Base-by-base conservation (phyloP, 2,888 invertebrate genomes). In the Tinea pellionella region DNA sequence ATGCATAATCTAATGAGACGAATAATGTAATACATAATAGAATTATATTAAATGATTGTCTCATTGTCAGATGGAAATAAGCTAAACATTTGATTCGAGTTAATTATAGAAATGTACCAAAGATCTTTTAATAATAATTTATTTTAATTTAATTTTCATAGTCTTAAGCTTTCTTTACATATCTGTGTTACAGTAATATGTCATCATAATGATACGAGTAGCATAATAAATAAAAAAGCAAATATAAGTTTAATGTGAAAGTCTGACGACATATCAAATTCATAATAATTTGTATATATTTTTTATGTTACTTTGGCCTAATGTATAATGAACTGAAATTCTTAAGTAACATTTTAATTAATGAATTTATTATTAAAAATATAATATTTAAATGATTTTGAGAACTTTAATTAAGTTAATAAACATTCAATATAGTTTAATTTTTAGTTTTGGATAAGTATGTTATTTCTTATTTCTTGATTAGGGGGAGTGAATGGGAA, bases 301-400 rank as follows among this genome's bases (percentile, higher is more conserved):
- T 47, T 47, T 9, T n/a, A 47, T 37, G n/a, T 47, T 16, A 47
- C n/a, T 47, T 47, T 47, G 47, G 15, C 47, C 47, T 47, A 47
- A 15, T 47, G 9, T 37, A 37, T n/a, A 47, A 15, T 15, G 13
- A 16, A 16, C 47, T 47, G 47, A 47, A n/a, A 47, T 47, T 47
- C 13, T 37, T 6, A 37, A 37, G 9, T 37, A 12, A 37, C 37
- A 9, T 12, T 37, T 2, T 37, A 30, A 30, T 30, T 30, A 37
- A 37, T 12, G 24, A 24, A 24, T 24, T 24, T 24, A 24, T 24
- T 24, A 24, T 24, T 24, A 24, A 24, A 2, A 24, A 24, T 24
- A 3, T 24, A 24, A 24, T 24, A 24, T 24, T 24, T 3, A 24
- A 24, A 6, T 24, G 2, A 24, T 24, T 3, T 24, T 24, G n/a